Conservation (phyloP, 1,140 invertebrate species). For the Cotesia vestalis region DNA sequence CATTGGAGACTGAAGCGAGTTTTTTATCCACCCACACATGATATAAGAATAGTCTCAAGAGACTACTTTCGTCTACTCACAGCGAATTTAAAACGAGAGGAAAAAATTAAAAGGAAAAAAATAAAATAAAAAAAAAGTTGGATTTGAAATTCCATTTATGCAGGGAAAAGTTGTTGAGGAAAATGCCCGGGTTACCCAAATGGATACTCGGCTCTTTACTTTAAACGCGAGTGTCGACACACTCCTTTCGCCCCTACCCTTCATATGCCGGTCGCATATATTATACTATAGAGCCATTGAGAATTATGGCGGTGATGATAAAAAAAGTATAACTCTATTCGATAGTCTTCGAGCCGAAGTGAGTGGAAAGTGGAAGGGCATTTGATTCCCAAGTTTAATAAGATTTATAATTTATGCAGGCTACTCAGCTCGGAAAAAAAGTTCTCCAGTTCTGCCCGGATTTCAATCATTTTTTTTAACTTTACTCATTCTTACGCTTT, state of each 20-base stretch:
- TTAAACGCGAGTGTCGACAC: background rate
- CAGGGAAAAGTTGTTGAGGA: conserved; percentile 12
- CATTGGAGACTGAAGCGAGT: background rate
- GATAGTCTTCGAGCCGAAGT: background rate
- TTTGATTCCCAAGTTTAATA: conserved; percentile 27
- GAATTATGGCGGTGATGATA: conserved; percentile 7
- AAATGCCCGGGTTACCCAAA: conserved; percentile 10
- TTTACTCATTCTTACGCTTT: conserved; percentile 19
- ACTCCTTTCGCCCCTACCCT: too few species aligned
- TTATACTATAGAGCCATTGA: too few species aligned
- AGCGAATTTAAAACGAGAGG: conserved; percentile 12
- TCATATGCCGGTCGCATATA: too few species aligned
- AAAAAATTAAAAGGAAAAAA: conserved; percentile 9
- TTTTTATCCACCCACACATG: conserved; percentile 18
- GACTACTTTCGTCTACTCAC: conserved; percentile 19
- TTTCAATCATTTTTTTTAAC: conserved; percentile 18
- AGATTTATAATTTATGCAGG: conserved; percentile 33
- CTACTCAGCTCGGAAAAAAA: background rate
- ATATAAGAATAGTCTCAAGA: conserved; percentile 18
- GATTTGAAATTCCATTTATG: conserved; percentile 14
- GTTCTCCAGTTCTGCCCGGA: background rate
- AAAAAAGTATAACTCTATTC: background rate
- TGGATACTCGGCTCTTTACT: conserved; percentile 1
- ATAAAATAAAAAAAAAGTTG: background rate
- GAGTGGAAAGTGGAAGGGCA: background rate